A percentile compares a stretch with the other conserved stretches of the same genome.
phyloP scores from a whole-genome alignment of 2,113 vertebrate species.

The Suricata suricatta region DNA sequence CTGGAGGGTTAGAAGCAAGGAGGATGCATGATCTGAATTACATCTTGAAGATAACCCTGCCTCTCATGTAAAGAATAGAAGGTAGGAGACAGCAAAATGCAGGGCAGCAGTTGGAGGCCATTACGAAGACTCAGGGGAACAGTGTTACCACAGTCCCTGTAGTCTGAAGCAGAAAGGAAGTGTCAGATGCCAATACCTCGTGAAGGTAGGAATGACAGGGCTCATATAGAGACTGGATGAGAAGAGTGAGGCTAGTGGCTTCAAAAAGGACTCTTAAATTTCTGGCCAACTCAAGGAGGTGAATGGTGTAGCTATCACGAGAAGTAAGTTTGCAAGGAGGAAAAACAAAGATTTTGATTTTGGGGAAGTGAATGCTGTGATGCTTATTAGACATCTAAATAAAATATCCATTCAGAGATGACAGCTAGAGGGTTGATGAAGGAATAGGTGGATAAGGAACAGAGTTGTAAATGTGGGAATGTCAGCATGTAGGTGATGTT shows the following conservation, averaged over 20 bases:
- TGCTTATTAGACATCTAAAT: background rate
- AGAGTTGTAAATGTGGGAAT: background rate
- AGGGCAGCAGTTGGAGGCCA: background rate
- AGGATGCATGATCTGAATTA: background rate
- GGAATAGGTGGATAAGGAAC: background rate
- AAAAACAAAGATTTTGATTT: background rate
- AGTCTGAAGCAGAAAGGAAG: background rate
- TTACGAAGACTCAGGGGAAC: background rate
- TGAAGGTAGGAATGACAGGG: background rate
- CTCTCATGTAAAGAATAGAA: background rate
- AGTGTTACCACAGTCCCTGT: background rate
- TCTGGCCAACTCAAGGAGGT: background rate
- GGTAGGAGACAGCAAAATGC: background rate
- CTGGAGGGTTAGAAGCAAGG: background rate
- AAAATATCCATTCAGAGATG: background rate
- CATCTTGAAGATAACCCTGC: background rate
- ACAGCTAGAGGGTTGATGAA: background rate
- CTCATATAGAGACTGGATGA: background rate
- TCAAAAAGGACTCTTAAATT: background rate
- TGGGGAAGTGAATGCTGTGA: background rate
- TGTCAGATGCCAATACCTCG: background rate
- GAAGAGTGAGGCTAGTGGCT: background rate
- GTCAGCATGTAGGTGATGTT: background rate
- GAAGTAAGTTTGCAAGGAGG: background rate
- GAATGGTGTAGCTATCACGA: background rate